Evolutionary conservation across 2,797 vertebrate genomes (phyloP), one percentile per base, ranked within the genome.

Genomic region (Nasua narica): DNA sequence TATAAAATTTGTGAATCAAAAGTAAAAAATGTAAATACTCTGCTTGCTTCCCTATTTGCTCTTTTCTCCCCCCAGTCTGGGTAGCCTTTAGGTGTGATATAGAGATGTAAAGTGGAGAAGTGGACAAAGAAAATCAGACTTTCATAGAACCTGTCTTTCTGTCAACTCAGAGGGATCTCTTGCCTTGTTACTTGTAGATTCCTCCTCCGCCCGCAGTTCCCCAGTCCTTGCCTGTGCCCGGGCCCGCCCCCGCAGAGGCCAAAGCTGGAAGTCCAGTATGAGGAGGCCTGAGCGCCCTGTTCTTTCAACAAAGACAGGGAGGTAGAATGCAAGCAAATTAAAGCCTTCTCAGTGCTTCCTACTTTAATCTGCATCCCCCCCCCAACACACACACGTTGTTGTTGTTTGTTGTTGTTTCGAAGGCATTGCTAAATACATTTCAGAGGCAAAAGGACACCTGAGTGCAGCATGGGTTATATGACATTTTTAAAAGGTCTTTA

Each of bases 401-500:
- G 43, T 74, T 32, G 29, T 86, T 90, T 48, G 40, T 67, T 67
- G 37, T 83, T 54, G 37, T 89, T 87, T 48, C 35, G 19, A 62
- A 72, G 72, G 56, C 56, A 23, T 89, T 27, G 50, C 87, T 67
- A 90, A 72, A 69, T 62, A 50, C 67, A 82, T 82, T 90, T 87
- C 56, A 90, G 86, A 96, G 70, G 25, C 79, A 94, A 76, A 94
- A 77, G 27, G 83, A 87, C 58, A 87, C 19, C 78, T 74, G 5
- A 77, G 43, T 52, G 52, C 16, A 32, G 67, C 48, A 13, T 84
- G 62, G 65, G 89, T 16, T 82, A 18, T n/a, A 35, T 96, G 87
- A 46, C 77, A 35, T 77, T 90, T 52, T 76, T 18, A 18, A 84
- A 90, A 97, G 86, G 15, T 89, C 96, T 83, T 90, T 69, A 65